Percentiles rank a stretch among this genome's conserved stretches.
Conservation (phyloP, 2,113 vertebrate genomes). For the Butorides virescens region DNA sequence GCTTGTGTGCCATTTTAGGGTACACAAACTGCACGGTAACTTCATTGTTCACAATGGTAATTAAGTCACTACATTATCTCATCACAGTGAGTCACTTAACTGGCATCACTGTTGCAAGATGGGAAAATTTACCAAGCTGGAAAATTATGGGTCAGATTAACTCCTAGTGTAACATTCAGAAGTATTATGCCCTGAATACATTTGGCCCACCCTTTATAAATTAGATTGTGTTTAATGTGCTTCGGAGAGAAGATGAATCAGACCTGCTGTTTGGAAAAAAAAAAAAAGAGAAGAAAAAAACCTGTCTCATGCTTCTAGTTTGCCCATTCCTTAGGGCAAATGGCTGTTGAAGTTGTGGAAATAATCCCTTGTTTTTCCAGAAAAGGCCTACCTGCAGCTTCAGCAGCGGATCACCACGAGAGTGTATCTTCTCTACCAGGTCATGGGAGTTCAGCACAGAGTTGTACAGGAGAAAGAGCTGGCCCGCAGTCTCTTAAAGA, state of each 20-base stretch:
- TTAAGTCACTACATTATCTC: conserved; percentile 68
- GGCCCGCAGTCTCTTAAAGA: conserved; percentile 59
- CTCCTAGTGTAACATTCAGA: conserved; percentile 53
- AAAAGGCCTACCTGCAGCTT: conserved; percentile 58
- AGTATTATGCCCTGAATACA: conserved; percentile 64
- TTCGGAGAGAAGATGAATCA: conserved; percentile 51
- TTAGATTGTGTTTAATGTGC: conserved; percentile 53
- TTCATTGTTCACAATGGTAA: conserved; percentile 61
- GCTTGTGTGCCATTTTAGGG: conserved; percentile 32
- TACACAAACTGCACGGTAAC: conserved; percentile 49
- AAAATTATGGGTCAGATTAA: conserved; percentile 70
- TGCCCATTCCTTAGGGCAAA: conserved; percentile 59
- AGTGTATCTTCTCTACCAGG: conserved; percentile 54
- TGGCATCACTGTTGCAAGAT: conserved; percentile 61
- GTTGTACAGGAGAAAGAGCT: conserved; percentile 63
- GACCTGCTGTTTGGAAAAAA: neutral
- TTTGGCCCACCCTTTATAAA: conserved; percentile 63
- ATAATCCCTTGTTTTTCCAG: conserved; percentile 56
- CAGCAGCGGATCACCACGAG: conserved; percentile 50
- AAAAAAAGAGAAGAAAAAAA: neutral
- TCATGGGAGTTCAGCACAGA: conserved; percentile 67
- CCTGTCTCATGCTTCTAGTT: conserved; percentile 48
- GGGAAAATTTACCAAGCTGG: conserved; percentile 67
- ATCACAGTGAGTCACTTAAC: conserved; percentile 65
- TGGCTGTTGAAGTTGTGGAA: conserved; percentile 55